These are phyloP conservation scores for Schizopygopsis malacanthus DNA, from an alignment of 2,797 vertebrate species.

Conservation along the genomic window DNA sequence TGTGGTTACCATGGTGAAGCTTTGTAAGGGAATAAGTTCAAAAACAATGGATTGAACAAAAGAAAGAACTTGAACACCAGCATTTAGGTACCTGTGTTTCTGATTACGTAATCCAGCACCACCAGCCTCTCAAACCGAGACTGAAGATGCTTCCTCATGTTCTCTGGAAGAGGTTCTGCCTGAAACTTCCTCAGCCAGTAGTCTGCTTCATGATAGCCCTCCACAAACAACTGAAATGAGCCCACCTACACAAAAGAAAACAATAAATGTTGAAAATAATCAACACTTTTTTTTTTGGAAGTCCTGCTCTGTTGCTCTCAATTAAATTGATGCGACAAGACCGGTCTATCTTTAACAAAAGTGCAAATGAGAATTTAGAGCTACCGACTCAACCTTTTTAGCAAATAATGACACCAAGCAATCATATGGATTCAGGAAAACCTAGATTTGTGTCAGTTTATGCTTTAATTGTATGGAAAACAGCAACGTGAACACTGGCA, in stretches of 20 bases:
- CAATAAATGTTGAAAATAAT: background rate
- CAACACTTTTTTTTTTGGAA: background rate
- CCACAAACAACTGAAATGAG: slow-evolving; percentile 97
- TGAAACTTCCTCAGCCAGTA: slow-evolving; percentile 97
- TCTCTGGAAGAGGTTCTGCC: slow-evolving; percentile 94
- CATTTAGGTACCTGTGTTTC: slow-evolving; percentile 89
- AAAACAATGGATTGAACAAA: background rate
- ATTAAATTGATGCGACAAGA: background rate
- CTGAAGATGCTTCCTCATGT: slow-evolving; percentile 96
- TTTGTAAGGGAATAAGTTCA: background rate
- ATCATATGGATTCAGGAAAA: background rate
- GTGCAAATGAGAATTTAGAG: background rate
- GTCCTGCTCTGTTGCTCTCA: background rate
- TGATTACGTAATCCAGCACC: slow-evolving; percentile 94
- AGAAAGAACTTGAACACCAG: background rate
- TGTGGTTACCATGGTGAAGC: background rate
- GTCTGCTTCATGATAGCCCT: slow-evolving; percentile 94
- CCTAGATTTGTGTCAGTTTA: background rate
- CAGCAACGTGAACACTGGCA: background rate
- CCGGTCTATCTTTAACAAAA: background rate
- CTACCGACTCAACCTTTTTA: background rate
- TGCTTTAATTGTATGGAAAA: background rate
- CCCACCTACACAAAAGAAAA: slow-evolving; percentile 83
- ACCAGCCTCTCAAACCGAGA: slow-evolving; percentile 95
- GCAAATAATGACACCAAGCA: background rate